Evolutionary conservation across 2,888 invertebrate species (phyloP).

Genomic region (Homarus gammarus): DNA sequence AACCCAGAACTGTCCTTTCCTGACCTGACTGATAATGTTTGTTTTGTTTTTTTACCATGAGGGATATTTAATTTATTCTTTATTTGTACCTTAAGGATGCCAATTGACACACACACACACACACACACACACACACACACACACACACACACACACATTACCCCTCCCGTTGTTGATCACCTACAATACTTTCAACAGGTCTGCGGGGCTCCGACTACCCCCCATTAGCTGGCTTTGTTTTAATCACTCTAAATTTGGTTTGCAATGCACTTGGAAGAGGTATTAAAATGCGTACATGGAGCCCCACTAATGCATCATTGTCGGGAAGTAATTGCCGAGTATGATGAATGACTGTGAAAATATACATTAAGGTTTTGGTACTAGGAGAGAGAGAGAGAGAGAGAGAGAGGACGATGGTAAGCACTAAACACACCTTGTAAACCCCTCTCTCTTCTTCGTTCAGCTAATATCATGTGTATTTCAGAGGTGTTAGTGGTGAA

Average conservation of each 20-base stretch:
- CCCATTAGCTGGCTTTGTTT: neutral
- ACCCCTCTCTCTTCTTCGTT: no score
- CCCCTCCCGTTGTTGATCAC: neutral
- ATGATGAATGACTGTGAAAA: neutral
- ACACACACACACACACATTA: neutral
- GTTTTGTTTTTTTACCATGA: no score
- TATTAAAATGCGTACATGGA: neutral
- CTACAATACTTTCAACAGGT: neutral
- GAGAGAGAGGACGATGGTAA: neutral
- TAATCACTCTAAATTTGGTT: neutral
- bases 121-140: no score
- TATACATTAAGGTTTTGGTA: conserved; percentile 3
- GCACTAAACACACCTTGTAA: no score
- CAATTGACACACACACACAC: neutral
- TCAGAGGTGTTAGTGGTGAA: neutral
- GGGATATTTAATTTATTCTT: no score
- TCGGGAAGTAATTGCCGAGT: neutral
- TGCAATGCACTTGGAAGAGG: neutral
- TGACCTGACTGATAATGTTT: no score
- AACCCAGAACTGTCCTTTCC: no score
- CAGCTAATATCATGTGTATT: no score
- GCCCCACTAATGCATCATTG: conserved; percentile 6
- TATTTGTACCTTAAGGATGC: no score
- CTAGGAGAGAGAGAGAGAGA: neutral
- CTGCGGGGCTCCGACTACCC: neutral